Evolutionary conservation across 2,888 invertebrate genomes (phyloP).

Genomic region (Deroplatys truncata): DNA sequence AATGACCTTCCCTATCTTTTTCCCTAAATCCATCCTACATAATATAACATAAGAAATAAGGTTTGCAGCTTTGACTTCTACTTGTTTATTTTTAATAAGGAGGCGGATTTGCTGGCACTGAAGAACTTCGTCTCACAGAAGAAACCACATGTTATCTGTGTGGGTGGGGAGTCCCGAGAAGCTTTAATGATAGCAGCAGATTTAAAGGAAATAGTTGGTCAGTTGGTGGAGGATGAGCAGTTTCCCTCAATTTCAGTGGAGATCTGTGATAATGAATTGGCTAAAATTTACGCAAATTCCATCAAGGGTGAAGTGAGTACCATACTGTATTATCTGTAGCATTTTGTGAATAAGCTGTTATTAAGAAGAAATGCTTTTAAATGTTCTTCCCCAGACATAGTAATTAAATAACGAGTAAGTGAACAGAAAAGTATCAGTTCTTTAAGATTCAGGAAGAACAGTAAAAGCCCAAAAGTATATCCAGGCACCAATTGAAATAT

Average conservation of each 20-base stretch:
- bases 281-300: constrained; percentile 88
- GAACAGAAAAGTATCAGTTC: not conserved
- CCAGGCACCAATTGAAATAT: not conserved
- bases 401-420: not conserved
- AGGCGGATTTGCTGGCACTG: constrained; percentile 63
- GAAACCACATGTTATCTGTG: constrained; percentile 89
- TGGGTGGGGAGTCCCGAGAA: constrained; percentile 88
- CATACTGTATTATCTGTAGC: not conserved
- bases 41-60: not conserved
- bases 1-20: not conserved
- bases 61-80: not conserved
- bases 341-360: not conserved
- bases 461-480: not conserved
- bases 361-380: not conserved
- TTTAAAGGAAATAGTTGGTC: constrained; percentile 67
- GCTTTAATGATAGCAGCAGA: constrained; percentile 78
- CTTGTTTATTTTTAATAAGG: constrained; percentile 37
- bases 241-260: constrained; percentile 85
- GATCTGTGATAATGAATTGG: constrained; percentile 89
- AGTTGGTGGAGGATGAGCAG: constrained; percentile 77
- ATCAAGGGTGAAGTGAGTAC: constrained; percentile 67
- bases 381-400: not conserved
- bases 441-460: not conserved
- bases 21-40: not conserved
- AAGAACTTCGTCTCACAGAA: constrained; percentile 81